phyloP scores from a whole-genome alignment of 1,140 invertebrate species.

The Scaptomyza montana region DNA sequence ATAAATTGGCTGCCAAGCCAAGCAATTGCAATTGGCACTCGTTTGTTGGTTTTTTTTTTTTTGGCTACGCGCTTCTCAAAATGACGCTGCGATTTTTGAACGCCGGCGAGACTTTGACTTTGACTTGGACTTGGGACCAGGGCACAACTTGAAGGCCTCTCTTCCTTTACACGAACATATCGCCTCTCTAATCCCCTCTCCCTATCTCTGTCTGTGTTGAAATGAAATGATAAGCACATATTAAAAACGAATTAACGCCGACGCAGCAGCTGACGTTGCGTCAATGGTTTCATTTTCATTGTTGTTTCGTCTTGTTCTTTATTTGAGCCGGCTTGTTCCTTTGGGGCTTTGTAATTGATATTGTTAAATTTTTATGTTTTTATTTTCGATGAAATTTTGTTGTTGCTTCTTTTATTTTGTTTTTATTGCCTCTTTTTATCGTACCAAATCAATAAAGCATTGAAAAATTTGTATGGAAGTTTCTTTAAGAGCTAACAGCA shows the following conservation, averaged over 20 bases:
- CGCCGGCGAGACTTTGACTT: slow-evolving; percentile 44
- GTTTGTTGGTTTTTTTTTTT: slow-evolving; percentile 18
- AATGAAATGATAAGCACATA: slow-evolving; percentile 82
- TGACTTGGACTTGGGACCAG: slow-evolving; percentile 30
- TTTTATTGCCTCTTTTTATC: slow-evolving; percentile 31
- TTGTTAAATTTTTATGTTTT: slow-evolving; percentile 52
- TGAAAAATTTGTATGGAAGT: slow-evolving; percentile 18
- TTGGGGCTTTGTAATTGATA: slow-evolving; percentile 72
- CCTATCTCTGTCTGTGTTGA: slow-evolving; percentile 51
- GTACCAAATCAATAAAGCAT: slow-evolving; percentile 45
- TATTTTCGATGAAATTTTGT: slow-evolving; percentile 13
- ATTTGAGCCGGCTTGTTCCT: slow-evolving; percentile 50
- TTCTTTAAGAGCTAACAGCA: slow-evolving; percentile 1
- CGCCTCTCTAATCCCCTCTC: slow-evolving; percentile 10
- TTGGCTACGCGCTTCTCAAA: slow-evolving; percentile 46
- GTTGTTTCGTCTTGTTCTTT: slow-evolving; percentile 7
- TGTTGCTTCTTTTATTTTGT: slow-evolving; percentile 6
- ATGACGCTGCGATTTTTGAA: slow-evolving; percentile 44
- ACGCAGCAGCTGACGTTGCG: slow-evolving; percentile 61
- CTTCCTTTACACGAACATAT: slow-evolving; percentile 15
- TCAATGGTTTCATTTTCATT: slow-evolving; percentile 54
- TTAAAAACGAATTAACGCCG: slow-evolving; percentile 79
- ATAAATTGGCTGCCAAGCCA: slow-evolving; percentile 82
- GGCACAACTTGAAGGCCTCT: slow-evolving; percentile 12
- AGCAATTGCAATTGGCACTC: slow-evolving; percentile 82